These are phyloP conservation scores for Euphonia xanthogaster DNA, from an alignment of 2,797 vertebrate genomes.

Conservation along the genomic window DNA sequence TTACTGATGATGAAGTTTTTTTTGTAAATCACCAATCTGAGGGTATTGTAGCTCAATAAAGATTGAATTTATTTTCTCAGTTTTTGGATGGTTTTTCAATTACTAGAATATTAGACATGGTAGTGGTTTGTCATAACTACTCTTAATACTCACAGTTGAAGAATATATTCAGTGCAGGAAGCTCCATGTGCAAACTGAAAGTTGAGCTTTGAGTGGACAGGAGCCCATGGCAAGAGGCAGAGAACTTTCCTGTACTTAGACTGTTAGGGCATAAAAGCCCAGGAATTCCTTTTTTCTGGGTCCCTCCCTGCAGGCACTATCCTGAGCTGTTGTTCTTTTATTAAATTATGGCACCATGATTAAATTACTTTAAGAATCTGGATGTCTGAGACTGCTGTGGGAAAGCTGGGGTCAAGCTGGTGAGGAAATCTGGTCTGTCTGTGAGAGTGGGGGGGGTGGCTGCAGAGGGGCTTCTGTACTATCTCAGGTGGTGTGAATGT, in stretches of 20 bases:
- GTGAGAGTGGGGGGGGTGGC: rapidly evolving
- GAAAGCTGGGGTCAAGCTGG: rapidly evolving
- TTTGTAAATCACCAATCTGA: neutral
- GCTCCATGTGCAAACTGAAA: rapidly evolving
- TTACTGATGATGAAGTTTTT: neutral
- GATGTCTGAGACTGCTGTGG: neutral
- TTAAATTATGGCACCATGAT: neutral
- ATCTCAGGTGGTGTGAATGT: rapidly evolving
- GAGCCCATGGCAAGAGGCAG: rapidly evolving
- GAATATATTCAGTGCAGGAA: neutral
- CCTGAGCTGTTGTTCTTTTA: neutral
- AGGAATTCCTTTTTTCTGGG: neutral
- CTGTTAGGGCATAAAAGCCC: neutral
- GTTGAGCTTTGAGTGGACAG: neutral
- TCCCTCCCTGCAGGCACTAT: neutral
- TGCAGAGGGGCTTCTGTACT: neutral
- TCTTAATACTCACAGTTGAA: neutral
- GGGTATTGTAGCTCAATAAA: neutral
- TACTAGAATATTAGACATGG: neutral
- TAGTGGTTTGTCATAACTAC: neutral
- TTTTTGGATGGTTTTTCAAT: neutral
- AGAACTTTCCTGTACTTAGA: neutral
- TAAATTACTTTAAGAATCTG: neutral
- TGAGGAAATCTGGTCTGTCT: neutral
- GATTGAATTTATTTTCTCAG: neutral